A percentile compares a stretch with the other conserved stretches of the same genome.
These are phyloP conservation scores for Miniopterus natalensis DNA, from an alignment of 2,113 vertebrate genomes.

Conservation along the genomic window DNA sequence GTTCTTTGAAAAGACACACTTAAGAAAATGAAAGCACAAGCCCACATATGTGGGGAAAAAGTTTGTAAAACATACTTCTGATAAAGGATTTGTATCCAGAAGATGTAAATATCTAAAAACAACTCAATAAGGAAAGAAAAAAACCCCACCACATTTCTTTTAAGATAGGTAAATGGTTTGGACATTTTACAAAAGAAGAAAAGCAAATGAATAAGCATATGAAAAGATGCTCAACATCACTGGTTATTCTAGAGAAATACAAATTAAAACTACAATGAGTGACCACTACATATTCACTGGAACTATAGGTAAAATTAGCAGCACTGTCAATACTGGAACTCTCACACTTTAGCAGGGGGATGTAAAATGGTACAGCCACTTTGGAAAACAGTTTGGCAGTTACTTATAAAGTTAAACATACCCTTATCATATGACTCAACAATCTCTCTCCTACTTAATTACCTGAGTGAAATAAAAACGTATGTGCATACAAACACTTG, in stretches of 20 bases:
- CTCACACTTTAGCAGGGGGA: background rate
- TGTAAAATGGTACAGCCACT: background rate
- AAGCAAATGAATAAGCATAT: background rate
- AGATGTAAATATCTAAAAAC: background rate
- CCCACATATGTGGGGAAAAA: background rate
- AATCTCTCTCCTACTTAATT: background rate
- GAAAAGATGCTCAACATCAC: background rate
- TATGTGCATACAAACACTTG: background rate
- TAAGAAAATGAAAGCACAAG: constrained; percentile 1
- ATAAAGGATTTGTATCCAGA: background rate
- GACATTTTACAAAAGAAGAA: background rate
- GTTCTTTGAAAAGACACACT: constrained; percentile 34
- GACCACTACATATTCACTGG: background rate
- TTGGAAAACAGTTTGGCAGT: background rate
- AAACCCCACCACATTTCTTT: background rate
- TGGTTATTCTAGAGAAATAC: constrained; percentile 9
- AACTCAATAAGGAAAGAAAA: background rate
- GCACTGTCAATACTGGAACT: background rate
- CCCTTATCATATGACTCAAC: background rate
- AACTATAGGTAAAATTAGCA: constrained; percentile 17
- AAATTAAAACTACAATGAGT: constrained; percentile 37
- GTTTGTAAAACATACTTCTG: background rate
- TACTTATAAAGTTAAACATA: background rate
- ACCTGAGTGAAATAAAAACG: constrained; percentile 37
- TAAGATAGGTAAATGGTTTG: background rate